phyloP scores from a whole-genome alignment of 2,888 invertebrate species.

The Stenolophus ochropezus region DNA sequence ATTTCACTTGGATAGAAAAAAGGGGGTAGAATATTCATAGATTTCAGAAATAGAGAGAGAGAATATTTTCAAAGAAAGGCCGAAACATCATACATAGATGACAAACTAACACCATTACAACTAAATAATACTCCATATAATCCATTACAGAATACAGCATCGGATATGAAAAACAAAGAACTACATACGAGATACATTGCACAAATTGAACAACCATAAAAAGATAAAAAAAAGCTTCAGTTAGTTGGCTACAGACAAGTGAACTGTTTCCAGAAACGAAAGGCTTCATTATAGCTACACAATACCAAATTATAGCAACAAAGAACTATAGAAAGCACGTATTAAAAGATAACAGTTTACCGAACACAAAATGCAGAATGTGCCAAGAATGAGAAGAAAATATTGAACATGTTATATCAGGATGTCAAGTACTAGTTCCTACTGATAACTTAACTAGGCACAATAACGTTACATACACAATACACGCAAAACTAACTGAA shows the following conservation, averaged over 20 bases:
- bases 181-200: slow-evolving; percentile 40
- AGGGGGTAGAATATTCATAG: background rate
- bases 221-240: background rate
- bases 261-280: slow-evolving; percentile 16
- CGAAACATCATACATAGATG: background rate
- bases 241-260: slow-evolving; percentile 5
- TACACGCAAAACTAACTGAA: slow-evolving; percentile 23
- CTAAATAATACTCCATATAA: slow-evolving; percentile 4
- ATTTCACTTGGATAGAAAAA: background rate
- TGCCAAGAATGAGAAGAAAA: background rate
- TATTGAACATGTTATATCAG: background rate
- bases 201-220: background rate
- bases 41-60: background rate
- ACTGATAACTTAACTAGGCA: background rate
- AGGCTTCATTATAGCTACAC: background rate
- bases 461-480: slow-evolving; percentile 16
- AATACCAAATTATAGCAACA: background rate
- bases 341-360: background rate
- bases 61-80: background rate
- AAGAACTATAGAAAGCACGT: background rate
- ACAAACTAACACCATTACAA: background rate
- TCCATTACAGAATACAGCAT: background rate
- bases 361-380: background rate
- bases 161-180: slow-evolving; percentile 17
- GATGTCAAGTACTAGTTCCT: background rate